phyloP scores from a whole-genome alignment of 2,888 invertebrate genomes.

The Morpho helenor region DNA sequence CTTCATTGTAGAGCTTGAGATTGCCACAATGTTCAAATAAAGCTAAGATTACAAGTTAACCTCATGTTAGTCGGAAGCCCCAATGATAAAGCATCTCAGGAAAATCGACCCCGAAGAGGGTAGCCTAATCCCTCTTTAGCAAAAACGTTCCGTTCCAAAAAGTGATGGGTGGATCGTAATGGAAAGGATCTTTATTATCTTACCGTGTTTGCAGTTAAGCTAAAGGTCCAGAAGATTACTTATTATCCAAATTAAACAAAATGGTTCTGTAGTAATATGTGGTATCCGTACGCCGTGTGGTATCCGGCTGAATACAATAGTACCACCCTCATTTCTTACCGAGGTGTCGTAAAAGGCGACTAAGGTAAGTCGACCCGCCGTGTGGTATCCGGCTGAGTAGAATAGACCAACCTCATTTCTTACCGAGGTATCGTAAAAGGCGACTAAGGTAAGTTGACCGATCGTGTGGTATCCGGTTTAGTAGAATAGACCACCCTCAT shows the following conservation, averaged over 20 bases:
- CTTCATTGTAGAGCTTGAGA: constrained; percentile 67
- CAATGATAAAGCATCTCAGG: constrained; percentile 78
- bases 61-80: constrained; percentile 76
- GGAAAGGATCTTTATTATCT: constrained; percentile 76
- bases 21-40: constrained; percentile 72
- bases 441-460: no score
- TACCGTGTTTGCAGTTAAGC: constrained; percentile 74
- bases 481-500: no score
- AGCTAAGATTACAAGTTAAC: constrained; percentile 79
- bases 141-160: constrained; percentile 78
- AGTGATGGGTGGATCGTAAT: constrained; percentile 74
- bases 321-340: no score
- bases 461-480: no score
- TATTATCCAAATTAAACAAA: constrained; percentile 1
- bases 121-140: constrained; percentile 78
- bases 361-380: no score
- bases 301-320: no score
- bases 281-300: no score
- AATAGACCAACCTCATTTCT: no score
- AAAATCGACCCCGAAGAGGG: constrained; percentile 72
- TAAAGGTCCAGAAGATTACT: constrained; percentile 66
- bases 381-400: no score
- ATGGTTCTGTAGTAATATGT: no score
- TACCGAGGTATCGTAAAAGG: no score
- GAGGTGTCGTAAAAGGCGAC: no score